phyloP scores from a whole-genome alignment of 2,797 vertebrate species.

The Rhodeus uyekii region DNA sequence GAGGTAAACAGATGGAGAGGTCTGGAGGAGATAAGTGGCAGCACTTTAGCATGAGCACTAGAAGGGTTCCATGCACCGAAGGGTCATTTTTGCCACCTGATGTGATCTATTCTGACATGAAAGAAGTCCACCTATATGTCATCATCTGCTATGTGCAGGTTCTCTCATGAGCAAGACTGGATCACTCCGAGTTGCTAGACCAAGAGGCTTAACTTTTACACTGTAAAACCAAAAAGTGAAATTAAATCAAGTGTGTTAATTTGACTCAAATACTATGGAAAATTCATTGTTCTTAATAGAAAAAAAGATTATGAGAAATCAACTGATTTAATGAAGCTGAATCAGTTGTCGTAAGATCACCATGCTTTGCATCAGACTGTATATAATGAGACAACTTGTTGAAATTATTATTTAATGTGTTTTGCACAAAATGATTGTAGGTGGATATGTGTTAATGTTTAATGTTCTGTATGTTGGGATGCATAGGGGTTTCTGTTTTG shows the following conservation, averaged over 20 bases:
- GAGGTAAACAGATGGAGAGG: slow-evolving; percentile 60
- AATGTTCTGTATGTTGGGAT: neutral
- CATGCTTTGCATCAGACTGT: neutral
- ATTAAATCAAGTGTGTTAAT: neutral
- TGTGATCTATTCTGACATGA: slow-evolving; percentile 52
- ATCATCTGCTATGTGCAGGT: slow-evolving; percentile 15
- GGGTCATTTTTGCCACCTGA: slow-evolving; percentile 61
- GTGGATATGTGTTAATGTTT: neutral
- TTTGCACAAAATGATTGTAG: neutral
- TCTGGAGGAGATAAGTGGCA: slow-evolving; percentile 70
- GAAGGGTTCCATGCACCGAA: slow-evolving; percentile 45
- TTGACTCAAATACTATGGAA: neutral
- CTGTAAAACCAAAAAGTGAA: neutral
- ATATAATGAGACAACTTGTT: neutral
- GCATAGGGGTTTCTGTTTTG: neutral
- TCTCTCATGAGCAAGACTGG: neutral
- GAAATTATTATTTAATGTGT: neutral
- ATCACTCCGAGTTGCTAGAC: neutral
- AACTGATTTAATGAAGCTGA: neutral
- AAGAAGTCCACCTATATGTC: slow-evolving; percentile 27
- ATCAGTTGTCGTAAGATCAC: neutral
- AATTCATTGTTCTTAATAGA: neutral
- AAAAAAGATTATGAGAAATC: neutral
- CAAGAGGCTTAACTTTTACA: neutral
- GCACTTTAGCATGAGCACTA: slow-evolving; percentile 70